These are phyloP conservation scores for Sericinus montela DNA, from an alignment of 2,888 invertebrate species.

Conservation along the genomic window DNA sequence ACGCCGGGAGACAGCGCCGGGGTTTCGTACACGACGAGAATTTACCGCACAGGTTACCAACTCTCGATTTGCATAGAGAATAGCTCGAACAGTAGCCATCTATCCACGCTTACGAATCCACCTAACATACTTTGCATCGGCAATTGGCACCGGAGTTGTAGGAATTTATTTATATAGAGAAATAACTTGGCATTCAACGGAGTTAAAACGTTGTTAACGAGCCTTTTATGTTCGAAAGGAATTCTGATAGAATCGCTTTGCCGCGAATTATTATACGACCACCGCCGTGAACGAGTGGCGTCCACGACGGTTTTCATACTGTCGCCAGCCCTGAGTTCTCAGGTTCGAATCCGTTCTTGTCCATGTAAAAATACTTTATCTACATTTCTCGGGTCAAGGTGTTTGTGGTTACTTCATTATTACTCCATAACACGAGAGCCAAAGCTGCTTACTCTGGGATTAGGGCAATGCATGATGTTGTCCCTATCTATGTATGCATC, in stretches of 20 bases:
- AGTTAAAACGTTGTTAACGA: not conserved
- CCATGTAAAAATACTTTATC: no score
- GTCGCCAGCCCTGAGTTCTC: no score
- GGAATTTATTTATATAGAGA: constrained; percentile 13
- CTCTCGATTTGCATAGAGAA: constrained; percentile 34
- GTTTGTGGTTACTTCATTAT: no score
- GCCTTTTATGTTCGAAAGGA: constrained; percentile 2
- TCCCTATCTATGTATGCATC: no score
- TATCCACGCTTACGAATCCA: constrained; percentile 19
- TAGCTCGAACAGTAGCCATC: constrained; percentile 24
- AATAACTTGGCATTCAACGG: constrained; percentile 7
- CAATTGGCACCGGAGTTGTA: constrained; percentile 9
- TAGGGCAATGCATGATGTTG: no score
- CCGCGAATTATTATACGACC: not conserved
- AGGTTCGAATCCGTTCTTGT: no score
- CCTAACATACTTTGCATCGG: constrained; percentile 15
- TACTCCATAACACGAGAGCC: no score
- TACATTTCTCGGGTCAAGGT: no score
- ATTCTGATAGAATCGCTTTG: constrained; percentile 2
- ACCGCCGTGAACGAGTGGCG: no score
- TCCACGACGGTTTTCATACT: no score
- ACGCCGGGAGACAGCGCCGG: constrained; percentile 23
- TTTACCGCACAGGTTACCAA: constrained; percentile 30
- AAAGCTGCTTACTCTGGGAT: no score
- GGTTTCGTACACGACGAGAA: constrained; percentile 23